Conservation (phyloP, 2,888 invertebrate species). For the Mythimna albipuncta region DNA sequence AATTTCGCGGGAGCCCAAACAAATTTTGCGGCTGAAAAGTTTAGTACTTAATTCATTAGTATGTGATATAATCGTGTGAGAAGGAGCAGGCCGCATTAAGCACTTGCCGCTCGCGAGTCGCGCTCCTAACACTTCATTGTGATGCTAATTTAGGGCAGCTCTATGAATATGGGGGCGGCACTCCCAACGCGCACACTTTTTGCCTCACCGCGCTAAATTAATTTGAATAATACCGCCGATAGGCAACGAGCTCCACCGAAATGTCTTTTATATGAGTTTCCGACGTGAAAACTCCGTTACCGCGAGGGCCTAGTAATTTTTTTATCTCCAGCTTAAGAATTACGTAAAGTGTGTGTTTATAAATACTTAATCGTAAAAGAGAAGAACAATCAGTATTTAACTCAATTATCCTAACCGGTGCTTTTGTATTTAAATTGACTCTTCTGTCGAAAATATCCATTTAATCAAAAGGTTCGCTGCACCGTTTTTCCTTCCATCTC, state of each 20-base stretch:
- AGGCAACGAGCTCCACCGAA: conserved; percentile 83
- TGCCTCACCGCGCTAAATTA: conserved; percentile 88
- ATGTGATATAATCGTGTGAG: conserved; percentile 85
- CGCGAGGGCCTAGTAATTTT: conserved; percentile 76
- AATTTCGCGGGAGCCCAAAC: conserved; percentile 77
- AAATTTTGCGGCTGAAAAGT: conserved; percentile 81
- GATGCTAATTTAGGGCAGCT: conserved; percentile 89
- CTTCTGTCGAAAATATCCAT: conserved; percentile 55
- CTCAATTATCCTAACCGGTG: conserved; percentile 55
- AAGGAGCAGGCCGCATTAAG: conserved; percentile 86
- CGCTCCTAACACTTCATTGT: conserved; percentile 88
- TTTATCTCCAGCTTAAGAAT: conserved; percentile 78
- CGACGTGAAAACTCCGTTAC: conserved; percentile 80
- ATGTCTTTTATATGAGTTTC: conserved; percentile 88
- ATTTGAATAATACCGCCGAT: conserved; percentile 90
- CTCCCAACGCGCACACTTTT: conserved; percentile 86
- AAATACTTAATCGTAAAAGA: conserved; percentile 75
- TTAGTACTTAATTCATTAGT: conserved; percentile 87
- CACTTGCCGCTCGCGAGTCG: conserved; percentile 84
- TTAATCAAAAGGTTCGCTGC: conserved; percentile 54
- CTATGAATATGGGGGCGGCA: conserved; percentile 88
- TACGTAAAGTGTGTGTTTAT: conserved; percentile 78
- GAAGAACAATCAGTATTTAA: conserved; percentile 56
- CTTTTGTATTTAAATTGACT: conserved; percentile 43
- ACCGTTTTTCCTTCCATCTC: conserved; percentile 64